Evolutionary conservation across 1,140 invertebrate species (phyloP), one percentile per base, ranked within the genome.

Genomic region (Mercenaria mercenaria): DNA sequence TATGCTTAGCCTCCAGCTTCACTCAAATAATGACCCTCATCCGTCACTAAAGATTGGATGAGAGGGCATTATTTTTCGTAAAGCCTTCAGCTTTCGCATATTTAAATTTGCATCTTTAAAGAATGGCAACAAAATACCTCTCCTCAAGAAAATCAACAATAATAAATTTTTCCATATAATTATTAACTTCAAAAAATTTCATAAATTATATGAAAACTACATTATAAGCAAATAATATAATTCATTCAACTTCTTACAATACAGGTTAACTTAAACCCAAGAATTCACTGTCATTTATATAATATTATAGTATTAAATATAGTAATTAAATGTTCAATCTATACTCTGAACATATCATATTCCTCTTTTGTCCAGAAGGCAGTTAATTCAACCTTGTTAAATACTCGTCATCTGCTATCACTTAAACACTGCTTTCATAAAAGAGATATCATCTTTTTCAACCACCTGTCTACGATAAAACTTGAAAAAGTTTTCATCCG

Each of bases 1-100:
- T 47, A 80, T 84, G 32, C 43, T 50, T 50, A 79, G 39, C 23
- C 74, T 79, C 39, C 32, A n/a, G 74, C 41, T 50, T 79, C 26
- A 79, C 39, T 79, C 74, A 79, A 79, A 79, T 79, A 79, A 79
- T 79, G 74, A 43, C 39, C 74, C 41, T 79, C 41, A 50, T 79
- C 74, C 74, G 11, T 34, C 74, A 50, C 74, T 79, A 50, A 79
- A 79, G 74, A 37, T 50, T 79, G 74, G 74, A 79, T 79, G 39
- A 79, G 41, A 41, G 74, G 32, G 15, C 74, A 79, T 79, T 79
- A 79, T 79, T 47, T 79, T 79, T n/a, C 74, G 39, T 79, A 39
- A 26, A 37, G 74, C 74, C 74, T 79, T 52, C 39, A 41, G 74
- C 39, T 18, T 37, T 39, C 43, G 37, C 37, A 39, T 41, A 41